Evolutionary conservation across 2,797 vertebrate species (phyloP).

Genomic region (Chaetophractus vellerosus): DNA sequence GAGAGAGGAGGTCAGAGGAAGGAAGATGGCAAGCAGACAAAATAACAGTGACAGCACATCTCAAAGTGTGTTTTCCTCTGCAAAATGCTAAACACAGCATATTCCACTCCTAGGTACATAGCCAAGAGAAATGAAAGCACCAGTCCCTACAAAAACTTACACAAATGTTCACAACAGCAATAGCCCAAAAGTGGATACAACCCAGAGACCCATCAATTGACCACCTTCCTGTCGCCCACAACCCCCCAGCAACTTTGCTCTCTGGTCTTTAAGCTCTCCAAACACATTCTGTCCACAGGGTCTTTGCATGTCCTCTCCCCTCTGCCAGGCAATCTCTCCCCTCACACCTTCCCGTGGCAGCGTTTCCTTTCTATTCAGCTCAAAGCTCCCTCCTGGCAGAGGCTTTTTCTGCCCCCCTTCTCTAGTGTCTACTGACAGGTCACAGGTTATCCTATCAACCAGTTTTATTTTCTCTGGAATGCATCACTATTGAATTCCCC

Average conservation of each 20-base stretch:
- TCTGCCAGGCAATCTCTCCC: rapidly evolving
- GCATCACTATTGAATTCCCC: not conserved
- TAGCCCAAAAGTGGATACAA: not conserved
- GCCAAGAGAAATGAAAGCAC: not conserved
- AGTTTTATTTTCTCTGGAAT: not conserved
- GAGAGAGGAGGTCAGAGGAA: not conserved
- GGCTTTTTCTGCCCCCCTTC: not conserved
- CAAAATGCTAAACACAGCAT: not conserved
- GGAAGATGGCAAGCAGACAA: not conserved
- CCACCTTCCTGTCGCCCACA: too few relatives aligned
- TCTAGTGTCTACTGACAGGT: not conserved
- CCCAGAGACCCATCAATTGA: not conserved
- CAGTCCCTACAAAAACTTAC: not conserved
- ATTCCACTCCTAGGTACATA: too few relatives aligned
- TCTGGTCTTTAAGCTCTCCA: not conserved
- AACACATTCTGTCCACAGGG: not conserved
- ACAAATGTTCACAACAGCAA: not conserved
- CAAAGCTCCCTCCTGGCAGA: not conserved
- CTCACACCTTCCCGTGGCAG: too few relatives aligned
- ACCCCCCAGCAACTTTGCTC: rapidly evolving
- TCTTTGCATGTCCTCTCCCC: too few relatives aligned
- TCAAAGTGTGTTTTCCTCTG: not conserved
- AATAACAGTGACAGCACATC: not conserved
- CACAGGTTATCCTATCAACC: not conserved
- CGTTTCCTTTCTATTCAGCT: too few relatives aligned